These are phyloP conservation scores for Ptilodon capucinus DNA, from an alignment of 2,888 invertebrate species.

Conservation along the genomic window DNA sequence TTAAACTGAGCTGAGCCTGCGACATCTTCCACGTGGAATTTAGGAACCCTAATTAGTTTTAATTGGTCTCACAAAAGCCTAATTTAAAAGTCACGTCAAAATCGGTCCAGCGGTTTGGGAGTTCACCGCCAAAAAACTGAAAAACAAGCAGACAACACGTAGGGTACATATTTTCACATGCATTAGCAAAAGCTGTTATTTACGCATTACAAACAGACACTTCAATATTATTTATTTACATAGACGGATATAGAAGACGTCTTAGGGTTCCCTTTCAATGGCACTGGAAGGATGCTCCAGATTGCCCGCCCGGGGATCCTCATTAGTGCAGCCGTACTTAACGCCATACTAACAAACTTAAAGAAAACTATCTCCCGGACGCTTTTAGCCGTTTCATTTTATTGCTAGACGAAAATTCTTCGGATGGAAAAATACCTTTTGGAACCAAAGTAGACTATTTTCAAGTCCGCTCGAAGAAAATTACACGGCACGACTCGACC, in stretches of 20 bases:
- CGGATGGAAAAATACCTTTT: conserved; percentile 54
- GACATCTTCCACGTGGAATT: no score
- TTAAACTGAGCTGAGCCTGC: no score
- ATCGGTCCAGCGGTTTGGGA: no score
- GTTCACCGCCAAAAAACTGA: no score
- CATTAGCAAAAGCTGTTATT: no score
- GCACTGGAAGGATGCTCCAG: conserved; percentile 25
- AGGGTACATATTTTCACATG: no score
- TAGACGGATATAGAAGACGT: conserved; percentile 11
- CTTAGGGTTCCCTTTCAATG: conserved; percentile 7
- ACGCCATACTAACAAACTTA: conserved; percentile 60
- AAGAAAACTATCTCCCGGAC: conserved; percentile 57
- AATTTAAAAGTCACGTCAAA: no score
- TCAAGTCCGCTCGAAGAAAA: conserved; percentile 51
- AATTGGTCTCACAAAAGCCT: no score
- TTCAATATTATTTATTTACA: conserved; percentile 6
- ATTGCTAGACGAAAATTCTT: conserved; percentile 56
- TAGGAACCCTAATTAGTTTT: no score
- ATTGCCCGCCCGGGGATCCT: conserved; percentile 53
- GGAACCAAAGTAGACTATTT: conserved; percentile 58
- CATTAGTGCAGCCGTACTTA: conserved; percentile 51
- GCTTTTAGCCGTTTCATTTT: conserved; percentile 56
- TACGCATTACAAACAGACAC: no score
- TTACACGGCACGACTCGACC: conserved; percentile 52
- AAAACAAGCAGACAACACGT: no score